A percentile compares a stretch with the other conserved stretches of the same genome.
Evolutionary conservation across 2,888 invertebrate species (phyloP).

Genomic region (Antitype chi): DNA sequence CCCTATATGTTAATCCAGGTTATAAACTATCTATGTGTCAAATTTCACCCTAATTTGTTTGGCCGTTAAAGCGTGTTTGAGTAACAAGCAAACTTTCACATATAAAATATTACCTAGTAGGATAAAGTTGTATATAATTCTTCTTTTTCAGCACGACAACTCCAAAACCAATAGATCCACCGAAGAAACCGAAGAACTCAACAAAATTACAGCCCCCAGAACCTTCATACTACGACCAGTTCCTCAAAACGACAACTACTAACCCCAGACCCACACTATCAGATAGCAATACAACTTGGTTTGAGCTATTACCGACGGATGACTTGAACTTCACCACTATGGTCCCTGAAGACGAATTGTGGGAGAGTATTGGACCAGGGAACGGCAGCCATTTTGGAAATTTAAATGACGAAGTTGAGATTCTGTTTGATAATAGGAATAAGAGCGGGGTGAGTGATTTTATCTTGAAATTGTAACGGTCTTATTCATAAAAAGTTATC

Average conservation of each 20-base stretch:
- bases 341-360: slow-evolving; percentile 82
- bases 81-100: no score
- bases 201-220: slow-evolving; percentile 81
- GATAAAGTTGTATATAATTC: no score
- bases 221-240: slow-evolving; percentile 86
- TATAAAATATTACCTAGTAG: no score
- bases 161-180: slow-evolving; percentile 66
- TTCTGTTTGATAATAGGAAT: slow-evolving; percentile 82
- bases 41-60: no score
- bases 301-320: slow-evolving; percentile 81
- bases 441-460: slow-evolving; percentile 75
- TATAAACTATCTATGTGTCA: no score
- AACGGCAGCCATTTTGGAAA: slow-evolving; percentile 80
- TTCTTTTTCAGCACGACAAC: slow-evolving; percentile 73
- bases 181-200: slow-evolving; percentile 68
- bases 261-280: slow-evolving; percentile 71
- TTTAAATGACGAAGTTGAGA: slow-evolving; percentile 86
- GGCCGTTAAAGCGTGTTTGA: no score
- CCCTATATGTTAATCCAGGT: no score
- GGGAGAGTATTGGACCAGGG: slow-evolving; percentile 82
- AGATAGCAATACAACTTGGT: slow-evolving; percentile 84
- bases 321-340: slow-evolving; percentile 77
- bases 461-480: neutral
- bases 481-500: no score
- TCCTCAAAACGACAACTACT: slow-evolving; percentile 83